Percentiles rank a stretch among this genome's conserved stretches.
phyloP scores from a whole-genome alignment of 1,140 invertebrate genomes.

The Plectrocnemia conspersa region DNA sequence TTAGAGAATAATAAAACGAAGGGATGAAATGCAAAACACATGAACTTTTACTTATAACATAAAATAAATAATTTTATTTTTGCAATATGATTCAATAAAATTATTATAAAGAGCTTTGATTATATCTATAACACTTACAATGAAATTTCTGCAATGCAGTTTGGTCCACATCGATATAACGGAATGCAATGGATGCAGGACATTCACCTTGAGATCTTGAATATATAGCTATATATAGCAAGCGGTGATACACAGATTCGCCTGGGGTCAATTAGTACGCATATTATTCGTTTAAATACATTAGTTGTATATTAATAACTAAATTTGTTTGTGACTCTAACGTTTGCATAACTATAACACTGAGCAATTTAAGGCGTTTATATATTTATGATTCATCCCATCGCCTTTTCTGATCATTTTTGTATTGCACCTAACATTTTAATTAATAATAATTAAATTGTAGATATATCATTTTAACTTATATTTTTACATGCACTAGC shows the following conservation, averaged over 20 bases:
- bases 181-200: constrained; percentile 21
- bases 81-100: neutral
- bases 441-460: no score
- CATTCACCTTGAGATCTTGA: constrained; percentile 19
- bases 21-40: no score
- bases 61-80: neutral
- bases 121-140: neutral
- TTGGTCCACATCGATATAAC: constrained; percentile 19
- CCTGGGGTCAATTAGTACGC: neutral
- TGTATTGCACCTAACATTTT: no score
- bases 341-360: no score
- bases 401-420: no score
- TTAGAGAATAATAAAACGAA: no score
- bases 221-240: no score
- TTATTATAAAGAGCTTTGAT: neutral
- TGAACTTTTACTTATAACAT: neutral
- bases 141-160: neutral
- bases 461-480: no score
- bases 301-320: no score
- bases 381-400: neutral
- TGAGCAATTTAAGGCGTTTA: neutral
- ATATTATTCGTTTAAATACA: neutral
- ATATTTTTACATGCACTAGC: no score
- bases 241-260: no score
- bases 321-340: no score